Evolutionary conservation across 2,797 vertebrate species (phyloP), one percentile per base, ranked within the genome.

Genomic region (Poeciliopsis turneri): DNA sequence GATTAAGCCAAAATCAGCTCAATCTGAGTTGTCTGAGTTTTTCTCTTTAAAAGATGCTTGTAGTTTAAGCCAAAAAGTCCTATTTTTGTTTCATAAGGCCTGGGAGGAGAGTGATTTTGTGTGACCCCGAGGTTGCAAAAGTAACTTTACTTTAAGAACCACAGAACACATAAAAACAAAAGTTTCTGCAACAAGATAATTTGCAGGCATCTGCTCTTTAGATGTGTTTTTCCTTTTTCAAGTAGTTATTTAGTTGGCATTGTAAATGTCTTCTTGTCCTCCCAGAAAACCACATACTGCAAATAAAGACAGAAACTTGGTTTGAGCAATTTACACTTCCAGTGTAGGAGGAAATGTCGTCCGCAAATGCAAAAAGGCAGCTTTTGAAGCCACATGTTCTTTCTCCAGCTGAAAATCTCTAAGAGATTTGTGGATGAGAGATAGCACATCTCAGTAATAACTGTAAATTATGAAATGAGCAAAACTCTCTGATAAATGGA

Each of bases 121-220:
- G 11, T 59, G 55, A 64, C 16, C 47, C 13, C 13, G 82, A 81
- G 78, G 71, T 23, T 13, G 3, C 8, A 8, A 1, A 61, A 10
- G 12, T 15, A 18, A 16, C 33, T 53, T 79, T 55, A 75, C 36
- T 41, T 51, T 47, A 47, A 64, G 6, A 53, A 69, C 0, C 4
- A 70, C 72, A 79, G 73, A 83, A 72, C 71, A 87, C 4, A 25
- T 41, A 4, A 64, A 70, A 75, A 81, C 36, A 78, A 25, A 46
- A 39, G 23, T 74, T 28, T 33, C 11, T 41, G 13, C 10, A 69
- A 68, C 66, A 79, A 30, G 12, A 20, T 36, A 16, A 33, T 36
- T 51, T n/a, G 8, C 5, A 12, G 10, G 23, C 16, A 55, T 47
- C 12, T 72, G 13, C 10, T 66, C 20, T 15, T 0, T 49, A 18